phyloP scores from a whole-genome alignment of 2,797 vertebrate genomes.

The Platyrinchus mystaceus region DNA sequence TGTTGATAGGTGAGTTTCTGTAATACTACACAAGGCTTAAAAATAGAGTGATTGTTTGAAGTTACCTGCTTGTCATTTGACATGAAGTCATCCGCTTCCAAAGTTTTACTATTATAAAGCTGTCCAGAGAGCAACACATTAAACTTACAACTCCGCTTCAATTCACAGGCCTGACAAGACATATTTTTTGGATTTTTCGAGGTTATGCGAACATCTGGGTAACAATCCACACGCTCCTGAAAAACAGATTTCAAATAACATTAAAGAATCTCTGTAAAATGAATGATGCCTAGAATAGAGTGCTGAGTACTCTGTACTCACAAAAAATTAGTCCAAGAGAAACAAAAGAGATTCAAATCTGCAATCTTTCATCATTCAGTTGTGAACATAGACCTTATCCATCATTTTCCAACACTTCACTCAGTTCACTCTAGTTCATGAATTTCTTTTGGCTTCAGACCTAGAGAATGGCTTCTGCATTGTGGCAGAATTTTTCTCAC shows the following conservation, averaged over 20 bases:
- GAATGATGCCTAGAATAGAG: not conserved
- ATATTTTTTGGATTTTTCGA: not conserved
- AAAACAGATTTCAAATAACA: constrained; percentile 15
- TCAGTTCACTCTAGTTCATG: not conserved
- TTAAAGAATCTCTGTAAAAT: not conserved
- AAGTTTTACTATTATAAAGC: constrained; percentile 74
- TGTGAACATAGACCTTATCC: not conserved
- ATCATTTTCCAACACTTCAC: not conserved
- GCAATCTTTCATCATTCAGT: not conserved
- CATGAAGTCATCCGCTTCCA: constrained; percentile 84
- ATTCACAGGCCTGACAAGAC: constrained; percentile 80
- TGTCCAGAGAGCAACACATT: constrained; percentile 79
- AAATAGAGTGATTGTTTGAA: not conserved
- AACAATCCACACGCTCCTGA: constrained; percentile 84
- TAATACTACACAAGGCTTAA: not conserved
- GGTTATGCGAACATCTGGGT: constrained; percentile 73
- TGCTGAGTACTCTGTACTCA: not conserved
- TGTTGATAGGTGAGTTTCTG: not conserved
- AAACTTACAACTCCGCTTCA: constrained; percentile 73
- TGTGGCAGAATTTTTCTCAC: not conserved
- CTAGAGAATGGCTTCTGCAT: not conserved
- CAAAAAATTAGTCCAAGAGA: not conserved
- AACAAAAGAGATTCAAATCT: not conserved
- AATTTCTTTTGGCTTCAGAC: not conserved
- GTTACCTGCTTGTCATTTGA: constrained; percentile 82